Evolutionary conservation across 1,140 invertebrate species (phyloP).

Genomic region (Panulirus ornatus): DNA sequence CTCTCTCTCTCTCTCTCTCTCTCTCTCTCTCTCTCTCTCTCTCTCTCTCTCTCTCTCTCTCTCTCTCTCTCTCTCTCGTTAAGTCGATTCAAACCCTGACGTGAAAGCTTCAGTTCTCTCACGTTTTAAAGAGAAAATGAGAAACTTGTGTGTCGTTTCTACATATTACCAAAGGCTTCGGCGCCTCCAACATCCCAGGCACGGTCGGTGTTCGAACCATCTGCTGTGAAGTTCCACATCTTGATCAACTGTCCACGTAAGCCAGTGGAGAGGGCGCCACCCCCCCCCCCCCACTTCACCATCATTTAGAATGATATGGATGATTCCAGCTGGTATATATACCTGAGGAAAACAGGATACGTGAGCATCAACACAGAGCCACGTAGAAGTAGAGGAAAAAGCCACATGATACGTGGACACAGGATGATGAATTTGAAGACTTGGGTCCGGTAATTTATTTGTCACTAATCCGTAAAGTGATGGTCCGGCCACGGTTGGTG

Average conservation of each 20-base stretch:
- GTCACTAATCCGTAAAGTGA: background rate
- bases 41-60: slow-evolving; percentile 43
- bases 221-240: background rate
- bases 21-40: slow-evolving; percentile 49
- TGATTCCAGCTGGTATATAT: no score
- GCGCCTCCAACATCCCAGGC: background rate
- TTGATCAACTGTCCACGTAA: no score
- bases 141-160: background rate
- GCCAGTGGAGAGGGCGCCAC: no score
- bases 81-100: background rate
- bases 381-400: no score
- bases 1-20: slow-evolving; percentile 1
- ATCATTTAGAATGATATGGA: no score
- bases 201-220: background rate
- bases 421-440: no score
- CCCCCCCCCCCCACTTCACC: no score
- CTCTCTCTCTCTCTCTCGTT: background rate
- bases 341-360: no score
- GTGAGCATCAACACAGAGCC: no score
- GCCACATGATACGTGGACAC: no score
- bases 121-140: background rate
- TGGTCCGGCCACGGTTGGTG: background rate
- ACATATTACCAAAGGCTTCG: background rate
- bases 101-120: background rate
- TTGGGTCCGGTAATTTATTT: no score